phyloP scores from a whole-genome alignment of 2,113 vertebrate species.

The Elephantulus edwardii region DNA sequence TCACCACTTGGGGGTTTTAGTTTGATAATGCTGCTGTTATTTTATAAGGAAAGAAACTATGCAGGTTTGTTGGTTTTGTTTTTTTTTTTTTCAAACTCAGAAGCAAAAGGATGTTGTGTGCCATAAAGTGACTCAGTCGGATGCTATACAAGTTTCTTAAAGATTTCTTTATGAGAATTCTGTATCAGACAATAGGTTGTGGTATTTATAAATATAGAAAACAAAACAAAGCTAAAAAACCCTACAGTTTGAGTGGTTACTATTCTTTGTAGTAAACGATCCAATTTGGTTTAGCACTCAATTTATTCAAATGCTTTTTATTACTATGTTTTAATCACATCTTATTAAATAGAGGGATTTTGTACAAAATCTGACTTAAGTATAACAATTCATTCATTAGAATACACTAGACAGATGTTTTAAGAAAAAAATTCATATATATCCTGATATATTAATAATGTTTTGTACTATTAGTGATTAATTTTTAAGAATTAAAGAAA shows the following conservation, averaged over 20 bases:
- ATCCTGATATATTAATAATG: background rate
- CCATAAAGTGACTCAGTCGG: background rate
- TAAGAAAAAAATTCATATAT: background rate
- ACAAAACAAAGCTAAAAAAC: too few species aligned
- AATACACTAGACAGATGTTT: background rate
- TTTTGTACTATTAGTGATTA: background rate
- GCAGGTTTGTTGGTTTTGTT: too few species aligned
- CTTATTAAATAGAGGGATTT: background rate
- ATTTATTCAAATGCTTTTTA: background rate
- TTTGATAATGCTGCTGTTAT: slow-evolving; percentile 8
- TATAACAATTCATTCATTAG: background rate
- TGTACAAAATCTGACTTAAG: background rate
- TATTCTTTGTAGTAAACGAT: slow-evolving; percentile 28
- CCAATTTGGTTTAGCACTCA: background rate
- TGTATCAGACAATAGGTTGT: background rate
- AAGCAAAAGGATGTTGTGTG: background rate
- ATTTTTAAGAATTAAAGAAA: slow-evolving; percentile 36
- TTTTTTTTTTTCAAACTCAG: background rate
- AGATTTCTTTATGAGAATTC: background rate
- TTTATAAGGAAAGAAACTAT: slow-evolving; percentile 8
- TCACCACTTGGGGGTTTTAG: background rate
- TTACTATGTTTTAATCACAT: background rate
- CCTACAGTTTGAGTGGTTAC: background rate
- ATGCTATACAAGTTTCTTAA: background rate
- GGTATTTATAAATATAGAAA: background rate